These are phyloP conservation scores for Labrus mixtus DNA, from an alignment of 2,113 vertebrate genomes.

Conservation along the genomic window DNA sequence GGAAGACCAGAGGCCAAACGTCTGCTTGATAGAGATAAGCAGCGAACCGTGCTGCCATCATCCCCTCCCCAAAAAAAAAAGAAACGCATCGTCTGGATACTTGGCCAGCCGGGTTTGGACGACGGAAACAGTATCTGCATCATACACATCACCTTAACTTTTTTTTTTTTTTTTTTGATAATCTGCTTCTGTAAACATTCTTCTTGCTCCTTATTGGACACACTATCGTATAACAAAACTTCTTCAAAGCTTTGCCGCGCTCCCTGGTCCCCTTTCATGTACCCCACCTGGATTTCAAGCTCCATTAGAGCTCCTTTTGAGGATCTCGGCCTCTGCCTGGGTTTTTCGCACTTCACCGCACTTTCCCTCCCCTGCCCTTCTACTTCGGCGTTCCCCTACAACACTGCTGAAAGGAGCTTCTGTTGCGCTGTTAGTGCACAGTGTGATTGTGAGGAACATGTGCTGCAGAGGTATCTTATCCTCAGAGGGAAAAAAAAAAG, in stretches of 20 bases:
- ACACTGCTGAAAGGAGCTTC: constrained; percentile 50
- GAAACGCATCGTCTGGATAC: constrained; percentile 35
- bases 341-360: constrained; percentile 41
- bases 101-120: constrained; percentile 21
- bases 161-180: too few species aligned
- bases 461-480: constrained; percentile 6
- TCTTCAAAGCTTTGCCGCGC: constrained; percentile 18
- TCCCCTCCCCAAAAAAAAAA: background rate
- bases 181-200: background rate
- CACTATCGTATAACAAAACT: background rate
- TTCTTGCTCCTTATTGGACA: constrained; percentile 3
- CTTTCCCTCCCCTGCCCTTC: constrained; percentile 16
- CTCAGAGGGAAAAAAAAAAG: background rate
- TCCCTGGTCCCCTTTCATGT: constrained; percentile 57
- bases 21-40: constrained; percentile 74
- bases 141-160: background rate
- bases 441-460: background rate
- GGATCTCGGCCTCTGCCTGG: constrained; percentile 1
- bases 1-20: constrained; percentile 56
- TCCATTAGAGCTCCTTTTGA: constrained; percentile 61
- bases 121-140: constrained; percentile 6
- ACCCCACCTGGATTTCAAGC: constrained; percentile 52
- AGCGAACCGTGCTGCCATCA: constrained; percentile 16
- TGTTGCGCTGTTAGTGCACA: constrained; percentile 16
- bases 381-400: background rate